These are phyloP conservation scores for Glyptemys insculpta DNA, from an alignment of 2,797 vertebrate species.

Conservation along the genomic window DNA sequence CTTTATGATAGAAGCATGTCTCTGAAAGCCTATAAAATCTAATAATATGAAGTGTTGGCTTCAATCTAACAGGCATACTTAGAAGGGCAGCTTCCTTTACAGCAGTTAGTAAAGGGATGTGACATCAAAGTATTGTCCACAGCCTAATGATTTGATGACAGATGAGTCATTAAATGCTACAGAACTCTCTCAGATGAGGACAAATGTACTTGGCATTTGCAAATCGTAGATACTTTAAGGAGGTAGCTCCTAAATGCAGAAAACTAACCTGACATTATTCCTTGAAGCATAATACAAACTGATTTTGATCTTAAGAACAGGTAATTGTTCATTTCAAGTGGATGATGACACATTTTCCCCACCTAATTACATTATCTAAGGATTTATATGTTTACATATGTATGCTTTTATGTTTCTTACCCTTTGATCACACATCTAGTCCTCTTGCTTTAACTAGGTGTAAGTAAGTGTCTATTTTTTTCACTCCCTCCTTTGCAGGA, in stretches of 20 bases:
- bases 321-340: neutral
- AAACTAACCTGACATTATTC: neutral
- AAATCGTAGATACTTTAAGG: neutral
- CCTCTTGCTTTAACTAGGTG: neutral
- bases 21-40: neutral
- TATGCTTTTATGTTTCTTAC: neutral
- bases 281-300: too few species aligned
- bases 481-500: neutral
- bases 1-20: neutral
- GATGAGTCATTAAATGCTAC: neutral
- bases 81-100: neutral
- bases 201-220: neutral
- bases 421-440: neutral
- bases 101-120: neutral
- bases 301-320: neutral
- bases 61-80: neutral
- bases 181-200: accelerated
- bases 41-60: neutral
- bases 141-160: neutral
- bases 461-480: neutral
- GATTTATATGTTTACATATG: neutral
- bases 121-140: neutral
- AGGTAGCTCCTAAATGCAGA: neutral
- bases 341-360: neutral
- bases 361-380: neutral